Percentiles rank a stretch among this genome's conserved stretches.
phyloP scores from a whole-genome alignment of 2,797 vertebrate species.

The Diglossa cyanea region DNA sequence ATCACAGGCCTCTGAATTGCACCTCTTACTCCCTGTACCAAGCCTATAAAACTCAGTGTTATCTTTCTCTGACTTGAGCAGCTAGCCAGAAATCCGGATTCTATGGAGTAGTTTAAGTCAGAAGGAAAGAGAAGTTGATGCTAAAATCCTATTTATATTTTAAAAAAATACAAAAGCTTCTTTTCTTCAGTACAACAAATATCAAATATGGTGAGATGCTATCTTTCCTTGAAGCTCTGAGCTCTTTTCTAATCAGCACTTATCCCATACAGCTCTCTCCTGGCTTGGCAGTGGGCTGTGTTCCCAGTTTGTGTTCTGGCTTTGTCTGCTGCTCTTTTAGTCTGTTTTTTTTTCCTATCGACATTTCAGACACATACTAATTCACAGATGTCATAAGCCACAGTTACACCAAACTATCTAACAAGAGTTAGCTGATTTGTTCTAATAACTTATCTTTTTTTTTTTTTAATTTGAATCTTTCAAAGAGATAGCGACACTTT shows the following conservation, averaged over 20 bases:
- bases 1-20: neutral
- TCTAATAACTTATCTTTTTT: neutral
- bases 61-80: neutral
- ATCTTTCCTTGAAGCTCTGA: conserved; percentile 17
- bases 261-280: neutral
- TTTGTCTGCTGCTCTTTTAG: neutral
- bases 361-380: neutral
- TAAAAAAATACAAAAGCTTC: neutral
- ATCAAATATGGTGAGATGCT: neutral
- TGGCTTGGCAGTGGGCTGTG: neutral
- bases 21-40: neutral
- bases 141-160: neutral
- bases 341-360: neutral
- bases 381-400: neutral
- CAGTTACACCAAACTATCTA: neutral
- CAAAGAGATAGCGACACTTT: neutral
- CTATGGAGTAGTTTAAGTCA: neutral
- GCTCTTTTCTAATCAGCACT: conserved; percentile 11
- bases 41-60: neutral
- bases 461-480: neutral
- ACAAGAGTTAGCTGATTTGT: neutral
- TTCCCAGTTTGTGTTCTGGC: conserved; percentile 8
- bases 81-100: conserved; percentile 2
- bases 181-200: conserved; percentile 13
- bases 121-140: neutral